These are phyloP conservation scores for Alsophila aescularia DNA, from an alignment of 2,888 invertebrate genomes.

Conservation along the genomic window DNA sequence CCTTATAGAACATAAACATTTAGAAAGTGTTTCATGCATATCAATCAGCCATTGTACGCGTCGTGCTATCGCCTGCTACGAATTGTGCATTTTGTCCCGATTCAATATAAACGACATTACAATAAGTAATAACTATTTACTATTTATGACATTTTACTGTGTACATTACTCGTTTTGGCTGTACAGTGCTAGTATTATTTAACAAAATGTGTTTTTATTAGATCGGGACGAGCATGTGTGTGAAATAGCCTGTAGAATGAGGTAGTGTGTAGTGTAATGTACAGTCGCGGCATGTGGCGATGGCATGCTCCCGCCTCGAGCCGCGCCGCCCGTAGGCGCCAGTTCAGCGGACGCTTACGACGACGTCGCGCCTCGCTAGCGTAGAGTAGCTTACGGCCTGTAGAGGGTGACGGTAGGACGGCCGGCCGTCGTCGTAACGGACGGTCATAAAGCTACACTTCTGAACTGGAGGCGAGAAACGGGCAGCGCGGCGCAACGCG, in stretches of 20 bases:
- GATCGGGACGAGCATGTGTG: slow-evolving; percentile 55
- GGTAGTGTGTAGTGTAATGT: slow-evolving; percentile 55
- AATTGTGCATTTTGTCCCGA: slow-evolving; percentile 50
- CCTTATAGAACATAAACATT: slow-evolving; percentile 10
- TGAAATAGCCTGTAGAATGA: slow-evolving; percentile 53
- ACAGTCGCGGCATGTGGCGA: slow-evolving; percentile 78
- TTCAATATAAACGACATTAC: slow-evolving; percentile 44
- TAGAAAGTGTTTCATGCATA: slow-evolving; percentile 21
- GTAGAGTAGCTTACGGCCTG: neutral
- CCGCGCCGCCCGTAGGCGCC: slow-evolving; percentile 48
- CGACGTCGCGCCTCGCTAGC: slow-evolving; percentile 47
- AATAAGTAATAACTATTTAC: neutral
- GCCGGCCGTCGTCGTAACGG: neutral
- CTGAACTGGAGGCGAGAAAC: neutral
- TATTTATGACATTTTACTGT: neutral
- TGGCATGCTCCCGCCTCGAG: slow-evolving; percentile 75
- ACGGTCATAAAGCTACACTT: neutral
- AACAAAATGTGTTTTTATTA: slow-evolving; percentile 35
- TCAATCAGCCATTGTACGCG: slow-evolving; percentile 60
- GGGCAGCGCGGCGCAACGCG: slow-evolving; percentile 55
- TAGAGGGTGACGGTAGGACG: slow-evolving; percentile 8
- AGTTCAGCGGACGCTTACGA: neutral
- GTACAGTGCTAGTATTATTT: too few relatives aligned
- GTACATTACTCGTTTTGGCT: too few relatives aligned
- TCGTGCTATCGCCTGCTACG: slow-evolving; percentile 53